Conservation (phyloP, 2,888 invertebrate species). For the Melanchra persicariae region DNA sequence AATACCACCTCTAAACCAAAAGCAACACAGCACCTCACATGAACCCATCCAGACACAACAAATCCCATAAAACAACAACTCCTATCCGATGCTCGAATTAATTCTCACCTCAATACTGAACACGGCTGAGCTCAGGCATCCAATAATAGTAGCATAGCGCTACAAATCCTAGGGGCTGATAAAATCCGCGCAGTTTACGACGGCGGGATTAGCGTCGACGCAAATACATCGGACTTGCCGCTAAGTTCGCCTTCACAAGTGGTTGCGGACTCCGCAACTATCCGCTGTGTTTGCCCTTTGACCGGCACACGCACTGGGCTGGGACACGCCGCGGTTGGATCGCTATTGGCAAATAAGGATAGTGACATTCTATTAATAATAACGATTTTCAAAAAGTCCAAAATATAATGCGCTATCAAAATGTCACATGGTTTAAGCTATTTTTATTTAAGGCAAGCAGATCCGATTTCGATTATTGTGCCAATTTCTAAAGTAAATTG, state of each 20-base stretch:
- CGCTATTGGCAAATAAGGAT: background rate
- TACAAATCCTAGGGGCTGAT: constrained; percentile 56
- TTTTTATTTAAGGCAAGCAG: no score
- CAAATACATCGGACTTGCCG: constrained; percentile 77
- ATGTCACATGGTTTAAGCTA: background rate
- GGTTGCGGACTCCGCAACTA: constrained; percentile 71
- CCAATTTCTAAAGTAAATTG: no score
- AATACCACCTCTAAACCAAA: background rate
- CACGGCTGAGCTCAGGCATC: constrained; percentile 32
- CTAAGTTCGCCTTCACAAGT: constrained; percentile 74
- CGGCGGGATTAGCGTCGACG: constrained; percentile 70
- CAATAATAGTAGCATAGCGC: constrained; percentile 49
- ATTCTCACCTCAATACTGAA: constrained; percentile 40
- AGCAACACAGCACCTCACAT: constrained; percentile 2
- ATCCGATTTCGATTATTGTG: no score
- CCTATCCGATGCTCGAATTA: constrained; percentile 22
- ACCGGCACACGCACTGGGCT: constrained; percentile 71
- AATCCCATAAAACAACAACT: constrained; percentile 31
- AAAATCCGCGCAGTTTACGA: constrained; percentile 59
- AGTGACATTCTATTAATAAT: background rate
- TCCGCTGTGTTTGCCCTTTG: constrained; percentile 80
- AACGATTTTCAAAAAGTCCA: background rate
- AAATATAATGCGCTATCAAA: background rate
- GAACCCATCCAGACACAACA: constrained; percentile 20
- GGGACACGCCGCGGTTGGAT: constrained; percentile 41